These are phyloP conservation scores for Xestia c-nigrum DNA, from an alignment of 2,888 invertebrate genomes.

Conservation along the genomic window DNA sequence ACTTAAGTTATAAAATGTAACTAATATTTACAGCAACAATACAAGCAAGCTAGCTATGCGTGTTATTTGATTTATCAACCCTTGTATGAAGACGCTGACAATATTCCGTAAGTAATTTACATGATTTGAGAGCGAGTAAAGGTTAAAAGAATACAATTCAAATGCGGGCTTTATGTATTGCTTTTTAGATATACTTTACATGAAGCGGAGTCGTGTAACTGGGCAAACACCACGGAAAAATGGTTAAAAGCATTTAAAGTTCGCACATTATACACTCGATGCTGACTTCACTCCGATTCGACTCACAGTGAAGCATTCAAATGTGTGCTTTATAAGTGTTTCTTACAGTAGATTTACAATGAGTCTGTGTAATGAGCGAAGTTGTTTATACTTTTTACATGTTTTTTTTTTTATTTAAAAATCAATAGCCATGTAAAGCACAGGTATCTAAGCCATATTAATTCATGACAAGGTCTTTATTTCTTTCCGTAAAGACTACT, in stretches of 20 bases:
- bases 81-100: constrained; percentile 18
- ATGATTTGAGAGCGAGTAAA: not conserved
- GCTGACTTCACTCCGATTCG: not conserved
- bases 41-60: constrained; percentile 50
- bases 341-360: not conserved
- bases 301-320: not conserved
- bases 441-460: not conserved
- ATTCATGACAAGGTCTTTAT: not conserved
- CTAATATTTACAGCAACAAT: constrained; percentile 70
- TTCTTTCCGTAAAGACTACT: not conserved
- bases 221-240: too few species aligned
- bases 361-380: not conserved
- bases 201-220: too few species aligned
- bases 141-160: too few species aligned
- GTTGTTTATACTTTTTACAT: not conserved
- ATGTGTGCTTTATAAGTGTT: not conserved
- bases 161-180: too few species aligned
- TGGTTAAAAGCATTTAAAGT: not conserved
- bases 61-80: constrained; percentile 33
- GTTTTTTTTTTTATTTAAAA: not conserved
- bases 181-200: too few species aligned
- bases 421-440: not conserved
- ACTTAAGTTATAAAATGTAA: constrained; percentile 58
- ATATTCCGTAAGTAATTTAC: not conserved
- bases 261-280: not conserved